Percentiles rank a stretch among this genome's conserved stretches.
These are phyloP conservation scores for Cephus nigrinus DNA, from an alignment of 2,888 invertebrate genomes.

Conservation along the genomic window DNA sequence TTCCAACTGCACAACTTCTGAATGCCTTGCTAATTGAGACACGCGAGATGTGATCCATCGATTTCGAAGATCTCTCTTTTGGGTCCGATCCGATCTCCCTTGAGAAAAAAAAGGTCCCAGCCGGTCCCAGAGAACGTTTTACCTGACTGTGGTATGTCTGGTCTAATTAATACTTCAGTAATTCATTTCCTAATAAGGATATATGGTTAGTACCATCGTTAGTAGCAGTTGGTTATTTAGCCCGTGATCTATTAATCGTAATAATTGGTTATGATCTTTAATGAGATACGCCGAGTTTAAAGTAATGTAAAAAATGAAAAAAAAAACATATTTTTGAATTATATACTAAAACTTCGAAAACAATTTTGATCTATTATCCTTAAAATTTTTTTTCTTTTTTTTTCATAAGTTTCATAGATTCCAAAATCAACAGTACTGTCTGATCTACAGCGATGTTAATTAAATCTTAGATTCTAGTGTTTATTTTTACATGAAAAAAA, in stretches of 20 bases:
- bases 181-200: background rate
- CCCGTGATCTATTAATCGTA: background rate
- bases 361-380: background rate
- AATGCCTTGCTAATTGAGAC: background rate
- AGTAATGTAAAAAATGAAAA: background rate
- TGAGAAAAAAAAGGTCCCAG: background rate
- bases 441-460: background rate
- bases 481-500: background rate
- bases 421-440: background rate
- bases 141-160: background rate
- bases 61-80: background rate
- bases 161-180: background rate
- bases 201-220: background rate
- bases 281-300: background rate
- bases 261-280: background rate
- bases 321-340: background rate
- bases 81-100: background rate
- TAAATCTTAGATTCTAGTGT: background rate
- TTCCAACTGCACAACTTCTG: background rate
- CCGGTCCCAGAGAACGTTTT: background rate
- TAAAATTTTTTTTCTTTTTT: background rate
- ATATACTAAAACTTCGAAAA: background rate
- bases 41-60: background rate
- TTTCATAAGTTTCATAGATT: background rate
- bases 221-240: background rate